A percentile compares a stretch with the other conserved stretches of the same genome.
phyloP scores from a whole-genome alignment of 1,140 invertebrate genomes.

The Dendroctonus ponderosae region DNA sequence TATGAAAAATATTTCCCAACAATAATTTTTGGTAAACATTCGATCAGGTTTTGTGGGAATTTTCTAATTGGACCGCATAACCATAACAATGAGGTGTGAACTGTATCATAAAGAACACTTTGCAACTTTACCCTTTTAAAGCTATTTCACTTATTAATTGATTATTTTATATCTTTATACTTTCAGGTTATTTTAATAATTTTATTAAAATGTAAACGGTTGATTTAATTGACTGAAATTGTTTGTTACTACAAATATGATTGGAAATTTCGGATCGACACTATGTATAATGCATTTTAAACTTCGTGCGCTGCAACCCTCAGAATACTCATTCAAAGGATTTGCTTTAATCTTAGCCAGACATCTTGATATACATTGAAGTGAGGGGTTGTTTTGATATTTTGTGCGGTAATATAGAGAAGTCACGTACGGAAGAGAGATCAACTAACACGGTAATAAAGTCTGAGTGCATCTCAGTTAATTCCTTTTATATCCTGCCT shows the following conservation, averaged over 20 bases:
- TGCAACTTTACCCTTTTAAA: too few relatives aligned
- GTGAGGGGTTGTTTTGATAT: constrained; percentile 10
- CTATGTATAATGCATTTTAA: too few relatives aligned
- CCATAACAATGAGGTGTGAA: too few relatives aligned
- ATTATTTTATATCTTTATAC: too few relatives aligned
- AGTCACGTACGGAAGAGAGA: constrained; percentile 17
- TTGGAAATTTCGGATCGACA: too few relatives aligned
- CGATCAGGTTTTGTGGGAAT: constrained; percentile 2
- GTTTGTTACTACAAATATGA: too few relatives aligned
- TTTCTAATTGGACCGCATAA: constrained; percentile 13
- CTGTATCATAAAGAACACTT: too few relatives aligned
- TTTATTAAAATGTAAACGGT: too few relatives aligned
- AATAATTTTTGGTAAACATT: constrained; percentile 11
- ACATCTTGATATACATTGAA: constrained; percentile 11
- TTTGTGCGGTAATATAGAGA: background rate
- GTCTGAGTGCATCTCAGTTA: constrained; percentile 18
- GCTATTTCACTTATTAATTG: too few relatives aligned
- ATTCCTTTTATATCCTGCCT: constrained; percentile 10
- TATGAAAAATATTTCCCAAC: background rate
- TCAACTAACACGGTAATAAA: constrained; percentile 16
- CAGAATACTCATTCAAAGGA: background rate
- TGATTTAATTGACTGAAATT: too few relatives aligned
- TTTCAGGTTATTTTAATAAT: too few relatives aligned
- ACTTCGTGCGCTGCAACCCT: too few relatives aligned
- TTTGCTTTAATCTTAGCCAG: constrained; percentile 6